These are phyloP conservation scores for Liopterus haemorrhoidalis DNA, from an alignment of 2,888 invertebrate species.

Conservation along the genomic window DNA sequence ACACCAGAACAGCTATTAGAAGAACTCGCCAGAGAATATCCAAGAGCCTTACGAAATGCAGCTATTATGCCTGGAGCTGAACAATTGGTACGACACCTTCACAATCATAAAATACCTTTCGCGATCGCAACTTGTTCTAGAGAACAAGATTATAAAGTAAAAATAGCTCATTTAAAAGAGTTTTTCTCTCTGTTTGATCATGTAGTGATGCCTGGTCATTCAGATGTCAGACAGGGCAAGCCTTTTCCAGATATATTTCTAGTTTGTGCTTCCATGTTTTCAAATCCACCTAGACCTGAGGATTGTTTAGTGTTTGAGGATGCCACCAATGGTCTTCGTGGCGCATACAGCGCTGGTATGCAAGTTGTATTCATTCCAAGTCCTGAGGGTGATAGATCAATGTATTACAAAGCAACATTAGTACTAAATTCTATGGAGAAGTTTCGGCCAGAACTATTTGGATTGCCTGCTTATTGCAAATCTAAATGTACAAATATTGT, in stretches of 20 bases:
- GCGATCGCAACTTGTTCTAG: constrained; percentile 84
- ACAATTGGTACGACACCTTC: constrained; percentile 67
- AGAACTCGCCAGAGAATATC: no score
- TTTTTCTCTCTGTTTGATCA: constrained; percentile 67
- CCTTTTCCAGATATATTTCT: constrained; percentile 69
- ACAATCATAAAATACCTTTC: constrained; percentile 68
- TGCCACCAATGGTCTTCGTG: constrained; percentile 58
- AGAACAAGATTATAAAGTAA: constrained; percentile 62
- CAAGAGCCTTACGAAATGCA: no score
- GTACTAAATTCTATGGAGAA: constrained; percentile 52
- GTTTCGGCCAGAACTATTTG: constrained; percentile 59
- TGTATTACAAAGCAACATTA: constrained; percentile 46
- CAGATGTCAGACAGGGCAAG: constrained; percentile 80
- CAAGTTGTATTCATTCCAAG: constrained; percentile 56
- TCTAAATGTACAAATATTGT: no score
- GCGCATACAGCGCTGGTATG: constrained; percentile 56
- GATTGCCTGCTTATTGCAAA: constrained; percentile 58
- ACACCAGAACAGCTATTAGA: no score
- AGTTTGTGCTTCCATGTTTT: constrained; percentile 53
- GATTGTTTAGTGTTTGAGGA: constrained; percentile 63
- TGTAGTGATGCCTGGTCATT: constrained; percentile 73
- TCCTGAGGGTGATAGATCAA: constrained; percentile 42
- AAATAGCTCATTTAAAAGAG: constrained; percentile 58
- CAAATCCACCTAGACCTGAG: constrained; percentile 56
- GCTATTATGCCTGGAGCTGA: no score